Evolutionary conservation across 2,888 invertebrate genomes (phyloP).

Genomic region (Coronaproctus castanopsis): DNA sequence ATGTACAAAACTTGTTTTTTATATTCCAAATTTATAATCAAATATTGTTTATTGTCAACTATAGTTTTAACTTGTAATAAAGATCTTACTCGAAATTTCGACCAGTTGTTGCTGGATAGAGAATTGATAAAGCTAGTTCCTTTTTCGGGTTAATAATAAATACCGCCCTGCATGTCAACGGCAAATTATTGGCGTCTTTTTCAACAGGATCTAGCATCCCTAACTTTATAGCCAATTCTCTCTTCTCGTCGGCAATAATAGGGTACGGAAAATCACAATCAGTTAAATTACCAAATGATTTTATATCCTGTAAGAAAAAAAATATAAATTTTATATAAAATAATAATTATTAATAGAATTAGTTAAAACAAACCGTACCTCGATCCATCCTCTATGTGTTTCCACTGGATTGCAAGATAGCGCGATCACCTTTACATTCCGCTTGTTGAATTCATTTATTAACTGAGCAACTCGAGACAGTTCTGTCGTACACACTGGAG

Average conservation of each 20-base stretch:
- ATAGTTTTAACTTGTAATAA: neutral
- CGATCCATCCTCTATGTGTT: slow-evolving; percentile 56
- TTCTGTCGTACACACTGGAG: slow-evolving; percentile 78
- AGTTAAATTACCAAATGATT: slow-evolving; percentile 45
- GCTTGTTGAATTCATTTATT: slow-evolving; percentile 42
- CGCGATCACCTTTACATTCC: slow-evolving; percentile 54
- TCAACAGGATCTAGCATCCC: slow-evolving; percentile 63
- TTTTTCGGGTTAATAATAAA: slow-evolving; percentile 65
- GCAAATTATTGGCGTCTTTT: slow-evolving; percentile 40
- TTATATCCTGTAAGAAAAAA: slow-evolving; percentile 34
- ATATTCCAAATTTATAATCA: neutral
- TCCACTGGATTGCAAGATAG: slow-evolving; percentile 57
- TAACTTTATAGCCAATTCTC: slow-evolving; percentile 46
- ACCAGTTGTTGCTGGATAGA: slow-evolving; percentile 68
- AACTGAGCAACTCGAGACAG: slow-evolving; percentile 53
- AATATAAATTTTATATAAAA: neutral
- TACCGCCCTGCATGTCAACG: slow-evolving; percentile 50
- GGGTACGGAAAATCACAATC: slow-evolving; percentile 57
- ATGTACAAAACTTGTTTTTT: neutral
- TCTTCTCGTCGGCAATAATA: slow-evolving; percentile 54
- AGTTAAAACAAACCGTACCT: too few relatives aligned
- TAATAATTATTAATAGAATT: neutral
- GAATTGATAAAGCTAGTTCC: slow-evolving; percentile 54
- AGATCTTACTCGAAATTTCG: slow-evolving; percentile 58
- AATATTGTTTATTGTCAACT: too few relatives aligned